Evolutionary conservation across 1,140 invertebrate genomes (phyloP), one percentile per base, ranked within the genome.

Genomic region (Pectinophora gossypiella): DNA sequence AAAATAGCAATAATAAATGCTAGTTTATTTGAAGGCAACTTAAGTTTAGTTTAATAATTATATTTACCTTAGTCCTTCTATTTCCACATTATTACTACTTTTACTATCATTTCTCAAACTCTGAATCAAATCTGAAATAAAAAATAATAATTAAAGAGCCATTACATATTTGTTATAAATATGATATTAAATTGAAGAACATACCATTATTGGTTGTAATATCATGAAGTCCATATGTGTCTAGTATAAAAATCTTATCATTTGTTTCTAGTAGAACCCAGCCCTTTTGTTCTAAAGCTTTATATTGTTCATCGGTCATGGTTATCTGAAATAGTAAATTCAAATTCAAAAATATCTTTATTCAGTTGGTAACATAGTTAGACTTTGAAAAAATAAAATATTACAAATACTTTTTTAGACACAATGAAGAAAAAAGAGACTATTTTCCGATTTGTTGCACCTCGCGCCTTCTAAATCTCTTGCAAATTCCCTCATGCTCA

Each of bases 301-400:
- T 71, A 59, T 77, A 86, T 45, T 84, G 80, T 42, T 79, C 78
- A 70, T 81, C 77, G 59, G 56, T 76, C 51, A 86, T 49, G 22
- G 78, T 82, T 58, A 86, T 77, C 83, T 86, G 56, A 48, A 77
- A 62, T n/a, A n/a, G n/a, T n/a, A n/a, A n/a, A n/a, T n/a, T n/a
- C n/a, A n/a, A n/a, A n/a, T n/a, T n/a, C n/a, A n/a, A n/a, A n/a
- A n/a, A n/a, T n/a, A n/a, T n/a, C n/a, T n/a, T n/a, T n/a, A n/a
- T n/a, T n/a, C n/a, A n/a, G n/a, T n/a, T n/a, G n/a, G n/a, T n/a
- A n/a, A n/a, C n/a, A n/a, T n/a, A n/a, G n/a, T n/a, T n/a, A n/a
- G n/a, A n/a, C n/a, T n/a, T n/a, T n/a, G n/a, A n/a, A n/a, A n/a
- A n/a, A n/a, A 45, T 38, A 44, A 42, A 56, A 12, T 32, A 13